These are phyloP conservation scores for Corella eumyota DNA, from an alignment of 23 tunicate species.

Conservation along the genomic window DNA sequence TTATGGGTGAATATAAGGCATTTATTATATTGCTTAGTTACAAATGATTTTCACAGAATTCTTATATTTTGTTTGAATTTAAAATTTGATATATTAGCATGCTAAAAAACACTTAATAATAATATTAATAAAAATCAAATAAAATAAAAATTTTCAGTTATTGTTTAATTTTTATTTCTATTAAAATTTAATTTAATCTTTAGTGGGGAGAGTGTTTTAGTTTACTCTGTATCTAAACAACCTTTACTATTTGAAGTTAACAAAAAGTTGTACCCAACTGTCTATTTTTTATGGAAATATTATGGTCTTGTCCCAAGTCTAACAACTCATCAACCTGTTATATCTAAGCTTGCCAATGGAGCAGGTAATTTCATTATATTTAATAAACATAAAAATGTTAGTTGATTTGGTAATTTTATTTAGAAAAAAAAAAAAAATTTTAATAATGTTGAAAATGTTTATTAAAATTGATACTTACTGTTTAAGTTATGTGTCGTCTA, in stretches of 20 bases:
- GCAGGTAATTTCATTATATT: constrained; percentile 61
- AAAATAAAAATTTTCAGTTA: not conserved
- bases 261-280: constrained; percentile 42
- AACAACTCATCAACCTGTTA: constrained; percentile 49
- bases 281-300: constrained; percentile 44
- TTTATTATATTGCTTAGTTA: too few species aligned
- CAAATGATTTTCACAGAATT: too few species aligned
- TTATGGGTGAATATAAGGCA: constrained; percentile 38
- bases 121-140: not conserved
- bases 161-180: not conserved
- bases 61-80: too few species aligned
- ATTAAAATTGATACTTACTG: too few species aligned
- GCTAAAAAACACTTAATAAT: too few species aligned
- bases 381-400: too few species aligned
- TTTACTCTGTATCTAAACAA: constrained; percentile 31
- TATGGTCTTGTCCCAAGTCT: constrained; percentile 20
- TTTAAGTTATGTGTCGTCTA: too few species aligned
- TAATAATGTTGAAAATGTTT: too few species aligned
- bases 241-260: constrained; percentile 67
- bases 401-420: too few species aligned
- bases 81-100: too few species aligned
- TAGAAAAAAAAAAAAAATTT: too few species aligned
- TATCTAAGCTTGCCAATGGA: constrained; percentile 52
- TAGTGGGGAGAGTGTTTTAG: constrained; percentile 34
- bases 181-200: not conserved